Conservation (phyloP, 2,888 invertebrate genomes). For the Coronaproctus castanopsis region DNA sequence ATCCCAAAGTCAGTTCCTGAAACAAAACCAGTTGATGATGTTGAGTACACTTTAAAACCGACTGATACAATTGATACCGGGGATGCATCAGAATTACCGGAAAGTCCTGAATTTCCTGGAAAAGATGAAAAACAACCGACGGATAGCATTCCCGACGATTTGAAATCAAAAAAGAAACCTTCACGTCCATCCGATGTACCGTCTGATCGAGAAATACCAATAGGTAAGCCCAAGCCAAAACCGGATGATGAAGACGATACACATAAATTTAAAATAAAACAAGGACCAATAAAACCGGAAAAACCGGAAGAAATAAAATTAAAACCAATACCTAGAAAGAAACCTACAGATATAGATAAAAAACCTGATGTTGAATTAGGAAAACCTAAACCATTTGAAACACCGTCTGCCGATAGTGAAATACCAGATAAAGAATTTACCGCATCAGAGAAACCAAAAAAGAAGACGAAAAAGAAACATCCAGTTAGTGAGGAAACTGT, state of each 20-base stretch:
- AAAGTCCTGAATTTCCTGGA: slow-evolving; percentile 13
- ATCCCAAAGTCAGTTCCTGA: slow-evolving; percentile 18
- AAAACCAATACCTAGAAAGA: slow-evolving; percentile 24
- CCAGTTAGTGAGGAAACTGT: too few species aligned
- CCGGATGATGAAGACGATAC: slow-evolving; percentile 23
- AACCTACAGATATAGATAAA: slow-evolving; percentile 24
- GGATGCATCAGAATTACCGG: slow-evolving; percentile 16
- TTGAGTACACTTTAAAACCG: slow-evolving; percentile 21
- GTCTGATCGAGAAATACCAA: slow-evolving; percentile 18
- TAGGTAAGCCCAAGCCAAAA: slow-evolving; percentile 18
- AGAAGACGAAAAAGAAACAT: slow-evolving; percentile 4
- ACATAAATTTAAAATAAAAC: slow-evolving; percentile 26
- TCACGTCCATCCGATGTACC: slow-evolving; percentile 18
- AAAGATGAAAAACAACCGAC: slow-evolving; percentile 18
- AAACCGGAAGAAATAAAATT: slow-evolving; percentile 26
- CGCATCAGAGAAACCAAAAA: slow-evolving; percentile 13
- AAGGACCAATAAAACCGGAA: slow-evolving; percentile 26
- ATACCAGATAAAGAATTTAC: slow-evolving; percentile 19
- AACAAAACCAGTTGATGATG: slow-evolving; percentile 17
- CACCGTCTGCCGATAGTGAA: slow-evolving; percentile 16
- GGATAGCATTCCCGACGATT: slow-evolving; percentile 16
- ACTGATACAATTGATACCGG: slow-evolving; percentile 19
- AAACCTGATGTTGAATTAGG: slow-evolving; percentile 22
- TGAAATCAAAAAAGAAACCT: slow-evolving; percentile 20
- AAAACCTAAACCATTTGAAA: slow-evolving; percentile 23